These are phyloP conservation scores for Yponomeuta evonymella DNA, from an alignment of 2,888 invertebrate species.

Conservation along the genomic window DNA sequence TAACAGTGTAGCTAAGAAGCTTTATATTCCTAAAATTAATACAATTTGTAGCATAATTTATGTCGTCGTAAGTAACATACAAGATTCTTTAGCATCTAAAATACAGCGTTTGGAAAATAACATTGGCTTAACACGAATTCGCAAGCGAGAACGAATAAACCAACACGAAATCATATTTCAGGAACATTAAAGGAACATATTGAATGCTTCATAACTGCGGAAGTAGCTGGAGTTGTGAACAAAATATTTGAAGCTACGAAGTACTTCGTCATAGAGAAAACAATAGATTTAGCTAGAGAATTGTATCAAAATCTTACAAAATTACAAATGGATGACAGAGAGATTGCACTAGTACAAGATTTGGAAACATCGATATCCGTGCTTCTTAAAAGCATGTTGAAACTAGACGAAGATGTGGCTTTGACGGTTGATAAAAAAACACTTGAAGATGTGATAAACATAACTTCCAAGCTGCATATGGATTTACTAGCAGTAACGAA, in stretches of 20 bases:
- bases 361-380: not conserved
- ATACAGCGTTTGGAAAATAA: not conserved
- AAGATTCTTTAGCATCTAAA: not conserved
- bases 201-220: slow-evolving; percentile 34
- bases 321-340: not conserved
- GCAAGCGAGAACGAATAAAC: not conserved
- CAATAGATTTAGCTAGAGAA: slow-evolving; percentile 30
- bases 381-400: not conserved
- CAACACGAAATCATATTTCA: slow-evolving; percentile 18
- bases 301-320: slow-evolving; percentile 24
- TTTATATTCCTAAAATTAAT: too few relatives aligned
- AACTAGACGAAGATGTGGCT: not conserved
- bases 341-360: not conserved
- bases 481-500: not conserved
- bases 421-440: not conserved
- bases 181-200: slow-evolving; percentile 31
- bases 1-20: too few relatives aligned
- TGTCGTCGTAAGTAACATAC: not conserved
- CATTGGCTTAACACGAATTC: not conserved
- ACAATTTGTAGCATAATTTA: not conserved
- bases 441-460: not conserved
- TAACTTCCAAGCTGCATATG: not conserved
- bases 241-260: slow-evolving; percentile 27
- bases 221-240: slow-evolving; percentile 28
- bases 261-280: slow-evolving; percentile 28